Percentiles rank a stretch among this genome's conserved stretches.
Conservation (phyloP, 2,113 vertebrate genomes). For the Herpetotheres cachinnans region DNA sequence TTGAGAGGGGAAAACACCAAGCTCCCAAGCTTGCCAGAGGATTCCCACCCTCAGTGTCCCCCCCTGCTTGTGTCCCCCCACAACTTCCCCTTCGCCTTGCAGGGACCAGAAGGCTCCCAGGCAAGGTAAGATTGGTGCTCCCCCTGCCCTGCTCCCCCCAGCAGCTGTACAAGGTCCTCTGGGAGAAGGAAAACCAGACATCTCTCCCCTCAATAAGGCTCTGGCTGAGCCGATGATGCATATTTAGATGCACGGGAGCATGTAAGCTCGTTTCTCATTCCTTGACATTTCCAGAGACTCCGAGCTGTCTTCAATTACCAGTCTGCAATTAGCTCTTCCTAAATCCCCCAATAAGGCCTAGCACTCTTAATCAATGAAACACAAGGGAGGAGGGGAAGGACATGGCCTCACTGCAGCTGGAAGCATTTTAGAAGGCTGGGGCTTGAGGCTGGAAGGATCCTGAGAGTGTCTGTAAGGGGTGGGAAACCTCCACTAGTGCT, state of each 20-base stretch:
- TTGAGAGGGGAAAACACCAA: not conserved
- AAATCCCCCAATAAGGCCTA: slow-evolving; percentile 49
- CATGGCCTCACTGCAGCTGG: not conserved
- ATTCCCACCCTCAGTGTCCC: not conserved
- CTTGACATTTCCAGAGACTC: slow-evolving; percentile 61
- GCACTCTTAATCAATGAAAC: slow-evolving; percentile 60
- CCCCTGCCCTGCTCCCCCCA: accelerated
- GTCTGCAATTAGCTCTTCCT: slow-evolving; percentile 59
- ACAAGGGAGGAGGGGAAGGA: slow-evolving; percentile 34
- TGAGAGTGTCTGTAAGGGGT: not conserved
- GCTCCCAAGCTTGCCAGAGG: not conserved
- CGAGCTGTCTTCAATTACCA: slow-evolving; percentile 61
- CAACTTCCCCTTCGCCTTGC: not conserved
- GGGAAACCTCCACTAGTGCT: not conserved
- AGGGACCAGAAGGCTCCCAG: not conserved
- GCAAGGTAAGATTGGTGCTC: not conserved
- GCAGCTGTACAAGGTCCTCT: not conserved
- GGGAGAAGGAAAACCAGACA: not conserved
- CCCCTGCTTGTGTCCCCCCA: too few relatives aligned
- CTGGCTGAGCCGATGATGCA: not conserved
- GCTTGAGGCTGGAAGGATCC: not conserved
- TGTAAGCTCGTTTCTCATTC: slow-evolving; percentile 29
- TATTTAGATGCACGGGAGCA: slow-evolving; percentile 48
- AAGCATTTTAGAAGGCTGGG: not conserved
- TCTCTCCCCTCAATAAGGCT: not conserved